phyloP scores from a whole-genome alignment of 2,113 vertebrate genomes.

The Oreochromis aureus region DNA sequence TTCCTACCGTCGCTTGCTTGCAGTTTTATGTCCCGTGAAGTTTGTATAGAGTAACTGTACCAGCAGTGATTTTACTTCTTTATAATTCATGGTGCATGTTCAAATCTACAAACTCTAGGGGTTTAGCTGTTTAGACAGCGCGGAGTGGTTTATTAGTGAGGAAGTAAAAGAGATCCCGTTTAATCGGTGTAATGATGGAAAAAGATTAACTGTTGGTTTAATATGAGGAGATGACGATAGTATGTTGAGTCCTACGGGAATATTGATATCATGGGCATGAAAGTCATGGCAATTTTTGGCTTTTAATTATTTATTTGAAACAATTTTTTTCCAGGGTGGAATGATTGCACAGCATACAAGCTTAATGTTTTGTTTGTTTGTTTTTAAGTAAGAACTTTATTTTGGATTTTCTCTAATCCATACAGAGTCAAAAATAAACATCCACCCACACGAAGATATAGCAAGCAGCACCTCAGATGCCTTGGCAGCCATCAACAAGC shows the following conservation, averaged over 20 bases:
- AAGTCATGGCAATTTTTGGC: not conserved
- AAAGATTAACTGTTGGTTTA: not conserved
- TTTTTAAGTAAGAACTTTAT: not conserved
- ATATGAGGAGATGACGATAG: not conserved
- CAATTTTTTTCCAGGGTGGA: too few species aligned
- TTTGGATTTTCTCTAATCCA: not conserved
- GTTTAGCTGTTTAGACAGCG: not conserved
- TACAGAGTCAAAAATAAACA: not conserved
- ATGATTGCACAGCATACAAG: too few species aligned
- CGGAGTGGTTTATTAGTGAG: not conserved
- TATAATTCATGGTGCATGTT: not conserved
- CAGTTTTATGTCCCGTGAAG: not conserved
- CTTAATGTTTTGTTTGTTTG: too few species aligned
- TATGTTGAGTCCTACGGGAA: not conserved
- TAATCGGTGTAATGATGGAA: not conserved
- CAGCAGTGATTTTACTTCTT: not conserved
- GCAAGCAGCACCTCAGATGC: not conserved
- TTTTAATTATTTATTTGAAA: not conserved
- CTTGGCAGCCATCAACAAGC: not conserved
- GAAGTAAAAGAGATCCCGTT: not conserved
- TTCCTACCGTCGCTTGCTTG: not conserved
- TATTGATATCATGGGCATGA: not conserved
- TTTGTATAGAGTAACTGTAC: not conserved
- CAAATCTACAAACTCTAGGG: not conserved
- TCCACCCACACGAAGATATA: not conserved